Conservation (phyloP, 2,888 invertebrate genomes). For the Synanthedon myopaeformis region DNA sequence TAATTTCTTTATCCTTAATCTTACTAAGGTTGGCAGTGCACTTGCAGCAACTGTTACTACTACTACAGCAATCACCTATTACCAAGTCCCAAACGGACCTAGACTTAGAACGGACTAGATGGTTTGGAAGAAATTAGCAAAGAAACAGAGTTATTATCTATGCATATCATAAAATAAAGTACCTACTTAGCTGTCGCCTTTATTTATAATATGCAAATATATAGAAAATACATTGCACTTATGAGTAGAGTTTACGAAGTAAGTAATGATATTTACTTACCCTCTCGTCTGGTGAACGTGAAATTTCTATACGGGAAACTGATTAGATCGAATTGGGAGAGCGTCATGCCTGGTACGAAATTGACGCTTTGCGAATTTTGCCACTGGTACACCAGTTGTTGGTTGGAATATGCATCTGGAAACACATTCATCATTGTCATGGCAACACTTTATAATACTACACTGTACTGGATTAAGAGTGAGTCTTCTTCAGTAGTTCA, state of each 20-base stretch:
- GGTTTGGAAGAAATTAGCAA: no score
- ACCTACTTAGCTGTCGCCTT: no score
- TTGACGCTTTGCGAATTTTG: slow-evolving; percentile 84
- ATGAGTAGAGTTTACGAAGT: slow-evolving; percentile 5
- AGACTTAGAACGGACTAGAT: no score
- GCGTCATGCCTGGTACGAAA: slow-evolving; percentile 89
- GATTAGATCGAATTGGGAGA: slow-evolving; percentile 95
- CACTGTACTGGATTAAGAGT: no score
- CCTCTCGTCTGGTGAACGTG: slow-evolving; percentile 84
- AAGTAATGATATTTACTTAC: slow-evolving; percentile 38
- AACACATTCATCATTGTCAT: background rate
- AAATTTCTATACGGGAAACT: slow-evolving; percentile 87
- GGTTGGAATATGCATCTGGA: slow-evolving; percentile 88
- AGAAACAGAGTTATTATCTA: no score
- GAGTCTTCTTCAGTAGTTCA: background rate
- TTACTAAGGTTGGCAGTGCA: no score
- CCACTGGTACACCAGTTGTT: slow-evolving; percentile 90
- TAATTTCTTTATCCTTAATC: no score
- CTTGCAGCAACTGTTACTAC: no score
- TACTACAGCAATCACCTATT: no score
- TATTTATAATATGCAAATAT: background rate
- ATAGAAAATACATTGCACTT: background rate
- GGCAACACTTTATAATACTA: background rate
- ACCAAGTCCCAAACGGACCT: no score
- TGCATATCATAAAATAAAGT: no score